Evolutionary conservation across 2,797 vertebrate species (phyloP).

Genomic region (Megaceryle alcyon): DNA sequence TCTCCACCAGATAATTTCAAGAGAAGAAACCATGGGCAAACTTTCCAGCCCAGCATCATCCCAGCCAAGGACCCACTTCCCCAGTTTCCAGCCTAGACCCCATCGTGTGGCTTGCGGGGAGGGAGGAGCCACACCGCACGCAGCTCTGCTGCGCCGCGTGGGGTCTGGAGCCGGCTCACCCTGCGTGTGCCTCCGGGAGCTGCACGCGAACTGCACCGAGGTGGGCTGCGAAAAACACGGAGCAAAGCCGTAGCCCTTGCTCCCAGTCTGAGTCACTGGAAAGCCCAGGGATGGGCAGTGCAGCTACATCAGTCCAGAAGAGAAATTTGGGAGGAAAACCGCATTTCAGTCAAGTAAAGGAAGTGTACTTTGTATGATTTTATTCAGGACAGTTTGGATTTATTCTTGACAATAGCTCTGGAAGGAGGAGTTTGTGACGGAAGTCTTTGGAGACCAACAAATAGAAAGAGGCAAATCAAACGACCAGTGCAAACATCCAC

Average conservation of each 20-base stretch:
- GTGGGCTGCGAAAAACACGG: background rate
- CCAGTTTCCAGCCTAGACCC: fast-evolving
- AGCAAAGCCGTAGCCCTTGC: background rate
- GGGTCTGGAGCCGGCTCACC: background rate
- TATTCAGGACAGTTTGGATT: slow-evolving; percentile 9
- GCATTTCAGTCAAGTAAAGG: background rate
- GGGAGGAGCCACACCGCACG: background rate
- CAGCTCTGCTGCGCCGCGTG: background rate
- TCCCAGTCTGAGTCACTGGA: fast-evolving
- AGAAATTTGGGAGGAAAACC: background rate
- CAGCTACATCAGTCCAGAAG: background rate
- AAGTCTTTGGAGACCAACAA: background rate
- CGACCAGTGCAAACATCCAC: background rate
- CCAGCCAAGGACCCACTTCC: background rate
- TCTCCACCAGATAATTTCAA: background rate
- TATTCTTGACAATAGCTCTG: slow-evolving; percentile 38
- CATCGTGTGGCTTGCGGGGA: background rate
- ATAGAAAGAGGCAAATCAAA: background rate
- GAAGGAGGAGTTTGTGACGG: background rate
- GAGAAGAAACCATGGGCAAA: background rate
- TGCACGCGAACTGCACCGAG: fast-evolving
- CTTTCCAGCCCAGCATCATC: background rate
- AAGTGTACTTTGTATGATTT: background rate
- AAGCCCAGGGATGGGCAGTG: background rate
- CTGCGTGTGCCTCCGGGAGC: background rate